Conservation (phyloP, 1,140 invertebrate genomes). For the Drosophila biarmipes region DNA sequence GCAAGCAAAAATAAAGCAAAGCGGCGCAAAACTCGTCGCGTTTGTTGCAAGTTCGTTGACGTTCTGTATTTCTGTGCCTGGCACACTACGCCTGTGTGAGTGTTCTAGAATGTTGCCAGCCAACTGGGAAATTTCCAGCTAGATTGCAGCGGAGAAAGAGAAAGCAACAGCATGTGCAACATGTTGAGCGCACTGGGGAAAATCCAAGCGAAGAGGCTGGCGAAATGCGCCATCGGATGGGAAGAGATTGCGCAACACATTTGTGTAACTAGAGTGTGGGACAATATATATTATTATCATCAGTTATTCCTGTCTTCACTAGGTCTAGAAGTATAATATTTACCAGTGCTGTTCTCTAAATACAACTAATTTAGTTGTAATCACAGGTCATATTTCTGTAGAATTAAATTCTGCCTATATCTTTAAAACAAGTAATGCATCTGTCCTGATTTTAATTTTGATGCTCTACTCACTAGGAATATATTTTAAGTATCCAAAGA, state of each 20-base stretch:
- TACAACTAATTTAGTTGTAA: too few species aligned
- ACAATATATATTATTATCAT: too few species aligned
- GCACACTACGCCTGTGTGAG: constrained; percentile 5
- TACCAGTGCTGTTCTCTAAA: not conserved
- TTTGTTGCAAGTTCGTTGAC: constrained; percentile 68
- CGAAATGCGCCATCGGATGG: not conserved
- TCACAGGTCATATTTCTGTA: too few species aligned
- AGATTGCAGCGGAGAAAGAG: constrained; percentile 69
- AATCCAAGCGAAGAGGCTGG: not conserved
- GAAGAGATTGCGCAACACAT: constrained; percentile 3
- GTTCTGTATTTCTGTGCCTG: constrained; percentile 19
- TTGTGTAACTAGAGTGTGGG: not conserved
- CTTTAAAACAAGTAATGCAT: too few species aligned
- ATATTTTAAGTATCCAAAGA: not conserved
- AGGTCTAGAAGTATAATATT: too few species aligned
- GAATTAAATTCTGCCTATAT: too few species aligned
- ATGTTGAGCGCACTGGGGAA: constrained; percentile 35
- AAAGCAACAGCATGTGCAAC: constrained; percentile 64
- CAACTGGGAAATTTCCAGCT: constrained; percentile 36
- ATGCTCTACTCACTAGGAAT: not conserved
- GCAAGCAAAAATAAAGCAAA: constrained; percentile 47
- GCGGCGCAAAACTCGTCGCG: constrained; percentile 48
- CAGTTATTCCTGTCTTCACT: too few species aligned
- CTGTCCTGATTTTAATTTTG: too few species aligned
- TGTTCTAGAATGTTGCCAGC: constrained; percentile 68